Conservation (phyloP, 2,888 invertebrate species). For the Timandra comae region DNA sequence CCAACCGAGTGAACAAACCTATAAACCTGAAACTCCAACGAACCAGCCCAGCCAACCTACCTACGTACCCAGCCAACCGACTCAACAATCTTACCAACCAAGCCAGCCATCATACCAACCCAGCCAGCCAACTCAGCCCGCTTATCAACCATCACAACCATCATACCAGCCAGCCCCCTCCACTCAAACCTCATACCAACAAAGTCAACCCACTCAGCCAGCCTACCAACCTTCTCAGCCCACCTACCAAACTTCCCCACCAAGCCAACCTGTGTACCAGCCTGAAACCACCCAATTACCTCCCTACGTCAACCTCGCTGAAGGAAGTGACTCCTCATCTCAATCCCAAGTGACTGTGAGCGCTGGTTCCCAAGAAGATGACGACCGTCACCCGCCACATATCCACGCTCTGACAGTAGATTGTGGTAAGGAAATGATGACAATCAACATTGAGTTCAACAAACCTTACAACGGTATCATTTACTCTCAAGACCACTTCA, state of each 20-base stretch:
- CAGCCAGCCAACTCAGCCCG: conserved; percentile 23
- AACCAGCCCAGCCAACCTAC: conserved; percentile 24
- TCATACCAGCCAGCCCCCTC: conserved; percentile 27
- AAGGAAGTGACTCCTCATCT: conserved; percentile 14
- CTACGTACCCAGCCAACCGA: conserved; percentile 27
- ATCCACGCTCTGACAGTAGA: conserved; percentile 85
- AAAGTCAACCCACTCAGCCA: conserved; percentile 16
- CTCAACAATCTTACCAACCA: conserved; percentile 24
- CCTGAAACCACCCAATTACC: conserved; percentile 22
- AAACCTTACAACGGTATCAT: conserved; percentile 85
- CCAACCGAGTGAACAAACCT: conserved; percentile 24
- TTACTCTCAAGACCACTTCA: conserved; percentile 86
- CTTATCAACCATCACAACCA: conserved; percentile 29
- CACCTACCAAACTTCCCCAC: conserved; percentile 9
- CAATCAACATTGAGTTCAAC: conserved; percentile 87
- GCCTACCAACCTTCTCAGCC: conserved; percentile 6
- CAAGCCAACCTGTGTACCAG: conserved; percentile 8
- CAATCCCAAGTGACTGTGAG: conserved; percentile 18
- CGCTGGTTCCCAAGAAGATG: conserved; percentile 61
- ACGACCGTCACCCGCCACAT: conserved; percentile 83
- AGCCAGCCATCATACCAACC: conserved; percentile 34
- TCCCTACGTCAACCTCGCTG: conserved; percentile 14
- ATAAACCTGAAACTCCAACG: conserved; percentile 28
- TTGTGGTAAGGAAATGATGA: conserved; percentile 90
- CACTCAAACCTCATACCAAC: conserved; percentile 5